Conservation (phyloP, 2,797 vertebrate species). For the Hypotaenidia philippensis region DNA sequence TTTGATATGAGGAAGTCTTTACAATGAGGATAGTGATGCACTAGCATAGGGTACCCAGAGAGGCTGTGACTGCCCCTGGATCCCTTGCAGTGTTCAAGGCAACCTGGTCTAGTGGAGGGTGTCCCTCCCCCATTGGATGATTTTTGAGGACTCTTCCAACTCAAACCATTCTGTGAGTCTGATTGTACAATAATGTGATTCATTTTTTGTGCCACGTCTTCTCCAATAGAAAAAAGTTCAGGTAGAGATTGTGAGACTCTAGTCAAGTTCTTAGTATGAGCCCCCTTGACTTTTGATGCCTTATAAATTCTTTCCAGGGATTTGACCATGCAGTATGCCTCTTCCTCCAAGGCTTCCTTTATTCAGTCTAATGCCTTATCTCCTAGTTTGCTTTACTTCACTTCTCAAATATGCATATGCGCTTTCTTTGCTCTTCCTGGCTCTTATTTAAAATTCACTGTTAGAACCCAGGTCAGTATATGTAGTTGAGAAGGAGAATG, state of each 20-base stretch:
- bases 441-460: constrained; percentile 12
- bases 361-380: not conserved
- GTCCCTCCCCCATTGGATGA: no score
- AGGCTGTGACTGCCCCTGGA: no score
- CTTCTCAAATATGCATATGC: not conserved
- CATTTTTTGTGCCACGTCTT: not conserved
- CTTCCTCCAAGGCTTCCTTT: not conserved
- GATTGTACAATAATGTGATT: not conserved
- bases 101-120: no score
- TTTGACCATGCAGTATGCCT: not conserved
- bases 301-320: not conserved
- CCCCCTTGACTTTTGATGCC: not conserved
- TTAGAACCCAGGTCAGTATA: not conserved
- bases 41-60: no score
- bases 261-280: not conserved
- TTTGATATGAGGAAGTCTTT: no score
- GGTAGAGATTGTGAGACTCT: not conserved
- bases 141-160: no score
- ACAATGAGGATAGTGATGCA: no score
- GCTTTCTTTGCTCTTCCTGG: not conserved
- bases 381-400: not conserved
- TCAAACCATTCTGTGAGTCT: no score
- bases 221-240: not conserved
- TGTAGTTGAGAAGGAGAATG: not conserved
- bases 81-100: no score